Evolutionary conservation across 2,888 invertebrate species (phyloP).

Genomic region (Campoplex nolae): DNA sequence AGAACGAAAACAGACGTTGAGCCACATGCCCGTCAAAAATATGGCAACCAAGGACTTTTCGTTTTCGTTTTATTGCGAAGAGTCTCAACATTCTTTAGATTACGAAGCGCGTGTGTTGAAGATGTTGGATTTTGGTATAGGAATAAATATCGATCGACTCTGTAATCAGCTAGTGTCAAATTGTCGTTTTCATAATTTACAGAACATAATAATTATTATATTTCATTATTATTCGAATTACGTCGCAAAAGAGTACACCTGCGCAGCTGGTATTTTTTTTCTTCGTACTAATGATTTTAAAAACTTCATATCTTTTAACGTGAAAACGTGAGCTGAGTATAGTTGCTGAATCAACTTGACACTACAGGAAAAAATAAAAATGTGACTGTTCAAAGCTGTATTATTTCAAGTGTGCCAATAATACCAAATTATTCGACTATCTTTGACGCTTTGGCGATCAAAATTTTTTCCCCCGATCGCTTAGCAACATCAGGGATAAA

Average conservation of each 20-base stretch:
- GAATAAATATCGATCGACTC: background rate
- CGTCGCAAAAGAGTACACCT: background rate
- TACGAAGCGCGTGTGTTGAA: too few species aligned
- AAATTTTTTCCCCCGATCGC: background rate
- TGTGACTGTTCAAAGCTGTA: background rate
- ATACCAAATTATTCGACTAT: background rate
- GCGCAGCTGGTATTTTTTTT: background rate
- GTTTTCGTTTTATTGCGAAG: background rate
- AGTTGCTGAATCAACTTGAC: background rate
- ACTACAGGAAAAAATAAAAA: background rate
- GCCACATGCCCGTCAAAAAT: too few species aligned
- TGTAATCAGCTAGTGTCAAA: background rate
- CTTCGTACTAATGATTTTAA: background rate
- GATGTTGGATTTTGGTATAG: too few species aligned
- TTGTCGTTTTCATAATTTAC: background rate
- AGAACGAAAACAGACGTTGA: too few species aligned
- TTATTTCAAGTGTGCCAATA: background rate
- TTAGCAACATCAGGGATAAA: background rate
- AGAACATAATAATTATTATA: background rate
- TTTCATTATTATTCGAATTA: background rate
- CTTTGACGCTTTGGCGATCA: background rate
- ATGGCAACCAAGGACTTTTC: background rate
- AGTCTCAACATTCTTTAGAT: background rate
- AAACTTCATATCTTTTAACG: background rate
- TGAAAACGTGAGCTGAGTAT: background rate